Evolutionary conservation across 2,797 vertebrate species (phyloP), one percentile per base, ranked within the genome.

Genomic region (Pitangus sulphuratus): DNA sequence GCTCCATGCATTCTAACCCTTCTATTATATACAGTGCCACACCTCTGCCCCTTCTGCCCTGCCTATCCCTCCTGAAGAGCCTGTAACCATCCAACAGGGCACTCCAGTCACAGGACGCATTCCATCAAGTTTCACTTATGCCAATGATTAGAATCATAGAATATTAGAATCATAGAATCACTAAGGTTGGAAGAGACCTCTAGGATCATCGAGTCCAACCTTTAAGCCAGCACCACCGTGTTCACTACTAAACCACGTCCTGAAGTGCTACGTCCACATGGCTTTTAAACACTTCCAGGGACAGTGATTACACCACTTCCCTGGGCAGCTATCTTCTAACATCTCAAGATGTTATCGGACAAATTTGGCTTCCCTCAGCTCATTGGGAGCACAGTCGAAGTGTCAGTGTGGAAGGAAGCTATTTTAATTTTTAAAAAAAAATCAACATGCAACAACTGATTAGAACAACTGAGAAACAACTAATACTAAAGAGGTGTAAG

Each of bases 151-250:
- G n/a, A n/a, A n/a, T n/a, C n/a, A n/a, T n/a, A n/a, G 16, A 54
- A 7, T 53, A 53, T 15, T 0, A 90, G 22, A 48, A 66, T 42
- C 11, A 44, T 30, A 44, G 61, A 56, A 54, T n/a, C 19, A 14
- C 31, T 20, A 20, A 8, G 22, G 31, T 4, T 61, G 56, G 54
- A 75, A 24, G 60, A 75, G 26, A 76, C 22, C 21, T 68, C 31
- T 22, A 35, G 35, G 54, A 54, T 15, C 28, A 78, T 6, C 0
- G 0, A 71, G 45, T 35, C 37, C 45, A 60, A 28, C 25, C 4
- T 60, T 47, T 72, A 47, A 58, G 18, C 12, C 45, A 60, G 31
- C 15, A 72, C 4, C 35, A 47, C 21, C 0, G 0, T 2, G 7
- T 24, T 84, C 25, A 35, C 12, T 53, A 47, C 9, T 15, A 37